Evolutionary conservation across 1,140 invertebrate genomes (phyloP), one percentile per base, ranked within the genome.

Genomic region (Trichonephila inaurata): DNA sequence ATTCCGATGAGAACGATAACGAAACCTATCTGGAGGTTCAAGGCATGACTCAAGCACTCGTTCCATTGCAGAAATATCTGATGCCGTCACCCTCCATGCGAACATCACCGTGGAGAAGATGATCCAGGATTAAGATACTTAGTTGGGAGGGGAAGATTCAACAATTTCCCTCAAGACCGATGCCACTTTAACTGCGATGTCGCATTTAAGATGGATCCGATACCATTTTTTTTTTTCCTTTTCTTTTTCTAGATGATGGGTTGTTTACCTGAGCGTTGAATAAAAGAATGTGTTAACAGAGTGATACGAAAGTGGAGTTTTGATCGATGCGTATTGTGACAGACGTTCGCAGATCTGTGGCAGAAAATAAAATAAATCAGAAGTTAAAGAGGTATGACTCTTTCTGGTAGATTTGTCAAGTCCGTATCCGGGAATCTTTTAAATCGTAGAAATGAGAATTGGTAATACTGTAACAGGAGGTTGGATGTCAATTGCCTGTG

Each of bases 81-180:
- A 40, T 64, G 18, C 85, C 33, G 62, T 87, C 60, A 24, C 19
- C 19, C 40, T n/a, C 5, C 16, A n/a, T 60, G 83, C 58, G 44
- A 86, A 86, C 61, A 51, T 58, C 51, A 4, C 14, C 60, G 60
- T 64, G 60, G 60, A 64, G 24, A 33, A 87, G 24, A 61, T 87
- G 85, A 87, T 87, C 85, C 60, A 28, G 60, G 85, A 87, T 87
- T 87, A 64, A 87, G 85, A 87, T 87, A 28, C 60, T 87, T 85
- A 87, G 64, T 60, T 87, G 28, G 24, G 85, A 28, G 60, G 51
- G 7, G 85, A 62, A 87, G 24, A 28, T 87, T 19, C 60, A 58
- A 12, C 72, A 87, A 28, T 62, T 61, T 58, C 28, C 85, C 19
- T 28, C 0, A 7, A 28, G 82, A 83, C 51, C 40, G 33, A 51